A percentile compares a stretch with the other conserved stretches of the same genome.
phyloP scores from a whole-genome alignment of 2,113 vertebrate genomes.

The Thamnaconus septentrionalis region DNA sequence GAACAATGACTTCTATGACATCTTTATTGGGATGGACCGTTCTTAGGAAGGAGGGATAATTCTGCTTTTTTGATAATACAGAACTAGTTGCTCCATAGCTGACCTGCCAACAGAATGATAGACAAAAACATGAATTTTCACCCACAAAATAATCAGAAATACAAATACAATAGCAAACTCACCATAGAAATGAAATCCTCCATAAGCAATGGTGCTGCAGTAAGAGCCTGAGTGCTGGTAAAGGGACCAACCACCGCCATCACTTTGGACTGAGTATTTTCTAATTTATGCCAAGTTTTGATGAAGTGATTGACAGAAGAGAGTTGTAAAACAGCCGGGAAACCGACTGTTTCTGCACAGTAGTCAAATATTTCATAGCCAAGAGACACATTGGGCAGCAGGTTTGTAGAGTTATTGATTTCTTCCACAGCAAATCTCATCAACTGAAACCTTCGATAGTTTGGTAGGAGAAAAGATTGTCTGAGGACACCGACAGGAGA shows the following conservation, averaged over 20 bases:
- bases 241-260: conserved; percentile 76
- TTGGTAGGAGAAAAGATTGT: conserved; percentile 46
- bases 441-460: conserved; percentile 77
- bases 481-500: conserved; percentile 43
- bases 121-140: background rate
- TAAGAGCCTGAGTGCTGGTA: conserved; percentile 52
- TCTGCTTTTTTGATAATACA: conserved; percentile 65
- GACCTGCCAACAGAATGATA: conserved; percentile 67
- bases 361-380: conserved; percentile 82
- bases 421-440: conserved; percentile 82
- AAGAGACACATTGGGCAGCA: conserved; percentile 83
- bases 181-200: conserved; percentile 80
- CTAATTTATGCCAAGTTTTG: conserved; percentile 9
- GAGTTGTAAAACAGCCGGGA: conserved; percentile 62
- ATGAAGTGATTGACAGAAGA: conserved; percentile 57
- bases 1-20: conserved; percentile 74
- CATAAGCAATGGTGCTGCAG: conserved; percentile 72
- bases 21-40: conserved; percentile 77
- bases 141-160: background rate
- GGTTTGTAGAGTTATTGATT: conserved; percentile 83
- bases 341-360: conserved; percentile 70
- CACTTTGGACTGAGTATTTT: background rate
- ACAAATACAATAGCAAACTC: conserved; percentile 23
- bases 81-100: conserved; percentile 77
- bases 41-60: conserved; percentile 81